Evolutionary conservation across 2,113 vertebrate species (phyloP).

Genomic region (Pipa parva): DNA sequence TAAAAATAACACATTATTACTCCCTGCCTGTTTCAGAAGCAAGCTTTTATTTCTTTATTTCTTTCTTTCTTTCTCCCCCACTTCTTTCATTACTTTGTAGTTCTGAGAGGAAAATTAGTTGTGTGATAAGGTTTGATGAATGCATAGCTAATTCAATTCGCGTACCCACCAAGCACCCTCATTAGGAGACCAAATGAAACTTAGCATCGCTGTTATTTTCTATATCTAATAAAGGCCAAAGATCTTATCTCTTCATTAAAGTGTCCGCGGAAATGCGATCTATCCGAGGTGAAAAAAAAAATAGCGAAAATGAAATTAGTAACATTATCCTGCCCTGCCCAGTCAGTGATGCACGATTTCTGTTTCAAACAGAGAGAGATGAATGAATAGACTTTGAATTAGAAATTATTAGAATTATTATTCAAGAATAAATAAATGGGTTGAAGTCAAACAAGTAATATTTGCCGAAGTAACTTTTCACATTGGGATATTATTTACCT

Average conservation of each 20-base stretch:
- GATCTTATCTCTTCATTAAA: not conserved
- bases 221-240: conserved; percentile 1
- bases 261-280: not conserved
- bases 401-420: too few species aligned
- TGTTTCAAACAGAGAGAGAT: not conserved
- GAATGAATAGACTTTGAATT: not conserved
- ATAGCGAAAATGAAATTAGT: not conserved
- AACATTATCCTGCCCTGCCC: not conserved
- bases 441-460: too few species aligned
- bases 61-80: not conserved
- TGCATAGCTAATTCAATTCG: conserved; percentile 30
- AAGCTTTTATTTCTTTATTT: too few species aligned
- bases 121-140: conserved; percentile 25
- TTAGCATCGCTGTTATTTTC: not conserved
- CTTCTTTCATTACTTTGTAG: conserved; percentile 18
- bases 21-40: conserved; percentile 34
- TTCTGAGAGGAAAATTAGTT: conserved; percentile 42
- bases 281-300: not conserved
- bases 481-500: too few species aligned
- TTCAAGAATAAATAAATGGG: too few species aligned
- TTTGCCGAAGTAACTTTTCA: too few species aligned
- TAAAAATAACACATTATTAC: conserved; percentile 39
- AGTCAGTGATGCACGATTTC: not conserved
- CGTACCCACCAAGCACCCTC: conserved; percentile 1
- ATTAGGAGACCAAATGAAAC: conserved; percentile 11